Conservation (phyloP, 2,113 vertebrate species). For the Epinephelus cyanopodus region DNA sequence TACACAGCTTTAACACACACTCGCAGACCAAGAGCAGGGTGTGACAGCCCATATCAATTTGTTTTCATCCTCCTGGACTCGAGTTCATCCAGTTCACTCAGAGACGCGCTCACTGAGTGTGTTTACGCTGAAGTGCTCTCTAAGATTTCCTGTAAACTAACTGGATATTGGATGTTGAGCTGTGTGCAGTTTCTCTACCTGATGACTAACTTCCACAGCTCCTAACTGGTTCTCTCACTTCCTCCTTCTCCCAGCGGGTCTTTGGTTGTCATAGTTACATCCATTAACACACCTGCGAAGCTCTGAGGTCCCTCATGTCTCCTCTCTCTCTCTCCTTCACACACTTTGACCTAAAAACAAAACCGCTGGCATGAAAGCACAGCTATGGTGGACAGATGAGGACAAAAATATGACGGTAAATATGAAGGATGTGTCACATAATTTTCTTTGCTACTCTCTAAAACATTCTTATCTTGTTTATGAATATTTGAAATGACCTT, state of each 20-base stretch:
- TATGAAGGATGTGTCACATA: not conserved
- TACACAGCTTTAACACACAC: constrained; percentile 37
- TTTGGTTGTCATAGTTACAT: constrained; percentile 73
- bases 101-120: not conserved
- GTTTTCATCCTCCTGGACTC: constrained; percentile 7
- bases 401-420: not conserved
- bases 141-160: not conserved
- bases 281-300: constrained; percentile 74
- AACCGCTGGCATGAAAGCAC: not conserved
- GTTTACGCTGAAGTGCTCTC: not conserved
- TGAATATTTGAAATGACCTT: not conserved
- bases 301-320: constrained; percentile 43
- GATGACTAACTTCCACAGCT: constrained; percentile 53
- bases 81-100: constrained; percentile 23
- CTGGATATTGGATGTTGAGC: not conserved
- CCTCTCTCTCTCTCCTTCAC: not conserved
- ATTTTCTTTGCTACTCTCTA: not conserved
- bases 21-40: not conserved
- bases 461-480: not conserved
- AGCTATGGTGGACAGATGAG: not conserved
- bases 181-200: not conserved
- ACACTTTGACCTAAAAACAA: constrained; percentile 5
- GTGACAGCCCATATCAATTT: constrained; percentile 3
- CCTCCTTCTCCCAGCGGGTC: constrained; percentile 62
- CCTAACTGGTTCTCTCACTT: constrained; percentile 47